Conservation (phyloP, 2,113 vertebrate species). For the Mustela lutreola region DNA sequence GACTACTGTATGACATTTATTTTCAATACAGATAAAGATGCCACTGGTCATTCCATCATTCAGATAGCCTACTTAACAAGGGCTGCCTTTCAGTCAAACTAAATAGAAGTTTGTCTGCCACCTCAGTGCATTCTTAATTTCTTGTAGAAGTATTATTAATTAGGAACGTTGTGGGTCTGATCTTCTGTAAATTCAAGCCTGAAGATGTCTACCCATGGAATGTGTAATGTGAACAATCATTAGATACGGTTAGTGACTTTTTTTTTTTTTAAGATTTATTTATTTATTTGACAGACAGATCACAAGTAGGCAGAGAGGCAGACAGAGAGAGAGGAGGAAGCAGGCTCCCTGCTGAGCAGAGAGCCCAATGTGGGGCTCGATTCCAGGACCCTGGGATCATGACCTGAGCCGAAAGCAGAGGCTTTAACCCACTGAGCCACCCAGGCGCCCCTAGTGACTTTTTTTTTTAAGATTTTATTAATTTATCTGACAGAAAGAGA, state of each 20-base stretch:
- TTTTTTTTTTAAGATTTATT: too few relatives aligned
- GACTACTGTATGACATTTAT: not conserved
- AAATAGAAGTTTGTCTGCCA: conserved; percentile 16
- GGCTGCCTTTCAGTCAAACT: not conserved
- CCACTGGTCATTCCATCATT: not conserved
- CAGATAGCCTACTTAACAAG: not conserved
- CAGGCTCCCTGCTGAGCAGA: too few relatives aligned
- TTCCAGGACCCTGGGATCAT: too few relatives aligned
- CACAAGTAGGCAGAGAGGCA: too few relatives aligned
- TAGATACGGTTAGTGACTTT: not conserved
- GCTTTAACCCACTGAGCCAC: too few relatives aligned
- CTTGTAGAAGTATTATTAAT: conserved; percentile 27
- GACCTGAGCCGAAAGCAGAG: too few relatives aligned
- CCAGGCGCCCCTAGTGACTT: not conserved
- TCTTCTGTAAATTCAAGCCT: conserved; percentile 55
- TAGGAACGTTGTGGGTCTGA: not conserved
- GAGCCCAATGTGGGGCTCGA: too few relatives aligned
- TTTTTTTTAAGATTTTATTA: too few relatives aligned
- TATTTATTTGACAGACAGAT: too few relatives aligned
- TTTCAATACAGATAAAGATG: not conserved
- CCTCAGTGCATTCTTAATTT: conserved; percentile 16
- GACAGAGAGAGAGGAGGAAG: too few relatives aligned
- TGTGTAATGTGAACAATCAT: not conserved
- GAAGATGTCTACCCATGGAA: conserved; percentile 46
- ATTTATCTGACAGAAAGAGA: too few relatives aligned